A percentile compares a stretch with the other conserved stretches of the same genome.
Conservation (phyloP, 1,140 invertebrate species). For the Trissolcus basalis region DNA sequence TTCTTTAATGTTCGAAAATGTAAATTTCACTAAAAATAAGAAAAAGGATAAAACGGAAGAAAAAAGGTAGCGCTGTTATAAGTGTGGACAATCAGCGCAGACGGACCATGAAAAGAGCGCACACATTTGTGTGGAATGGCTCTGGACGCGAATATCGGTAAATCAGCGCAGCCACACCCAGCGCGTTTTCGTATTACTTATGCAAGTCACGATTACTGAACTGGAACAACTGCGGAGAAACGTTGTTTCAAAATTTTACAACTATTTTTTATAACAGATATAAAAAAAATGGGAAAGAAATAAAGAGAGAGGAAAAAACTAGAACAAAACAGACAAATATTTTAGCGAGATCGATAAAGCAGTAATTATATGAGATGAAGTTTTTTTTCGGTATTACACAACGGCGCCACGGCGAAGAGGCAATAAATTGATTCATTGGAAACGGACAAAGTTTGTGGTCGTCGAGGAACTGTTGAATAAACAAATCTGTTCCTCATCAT, state of each 20-base stretch:
- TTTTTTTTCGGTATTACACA: conserved; percentile 8
- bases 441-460: conserved; percentile 9
- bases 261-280: too few species aligned
- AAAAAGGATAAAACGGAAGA: not conserved
- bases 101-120: not conserved
- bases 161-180: conserved; percentile 55
- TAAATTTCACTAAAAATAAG: too few species aligned
- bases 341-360: not conserved
- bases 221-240: conserved; percentile 45
- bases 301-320: too few species aligned
- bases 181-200: conserved; percentile 50
- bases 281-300: too few species aligned
- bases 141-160: conserved; percentile 32
- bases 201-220: conserved; percentile 60
- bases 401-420: conserved; percentile 2
- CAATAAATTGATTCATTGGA: conserved; percentile 23
- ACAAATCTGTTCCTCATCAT: conserved; percentile 30
- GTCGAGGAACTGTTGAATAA: conserved; percentile 5
- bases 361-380: not conserved
- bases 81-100: too few species aligned
- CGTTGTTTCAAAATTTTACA: too few species aligned
- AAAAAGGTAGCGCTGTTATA: not conserved
- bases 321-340: too few species aligned
- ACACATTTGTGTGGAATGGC: conserved; percentile 19
- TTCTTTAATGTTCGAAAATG: conserved; percentile 9